Evolutionary conservation across 2,113 vertebrate species (phyloP).

Genomic region (Bothrops jararaca): DNA sequence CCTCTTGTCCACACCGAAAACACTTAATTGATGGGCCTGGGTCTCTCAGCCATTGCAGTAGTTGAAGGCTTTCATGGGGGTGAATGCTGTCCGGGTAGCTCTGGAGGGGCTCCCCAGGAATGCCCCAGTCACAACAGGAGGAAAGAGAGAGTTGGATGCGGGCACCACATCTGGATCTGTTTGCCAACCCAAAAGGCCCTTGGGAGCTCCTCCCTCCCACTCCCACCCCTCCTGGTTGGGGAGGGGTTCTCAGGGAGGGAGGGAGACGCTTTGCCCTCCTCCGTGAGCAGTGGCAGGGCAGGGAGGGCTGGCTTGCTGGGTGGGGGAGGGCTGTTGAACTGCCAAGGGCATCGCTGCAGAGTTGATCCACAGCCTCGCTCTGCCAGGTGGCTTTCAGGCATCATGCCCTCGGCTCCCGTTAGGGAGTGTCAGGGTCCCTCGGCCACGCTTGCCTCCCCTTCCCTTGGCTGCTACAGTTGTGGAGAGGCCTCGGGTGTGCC

Average conservation of each 20-base stretch:
- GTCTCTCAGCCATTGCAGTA: too few species aligned
- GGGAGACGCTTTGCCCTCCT: too few species aligned
- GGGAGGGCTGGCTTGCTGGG: not conserved
- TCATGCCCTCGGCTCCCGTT: not conserved
- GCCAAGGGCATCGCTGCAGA: not conserved
- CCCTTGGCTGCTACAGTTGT: not conserved
- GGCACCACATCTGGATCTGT: not conserved
- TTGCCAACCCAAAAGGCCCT: not conserved
- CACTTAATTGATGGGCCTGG: too few species aligned
- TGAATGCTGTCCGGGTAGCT: too few species aligned
- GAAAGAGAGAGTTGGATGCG: not conserved
- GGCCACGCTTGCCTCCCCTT: not conserved
- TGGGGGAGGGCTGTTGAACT: not conserved
- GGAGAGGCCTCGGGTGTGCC: not conserved
- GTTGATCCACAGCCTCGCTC: not conserved
- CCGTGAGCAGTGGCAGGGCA: not conserved
- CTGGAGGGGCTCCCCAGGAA: not conserved
- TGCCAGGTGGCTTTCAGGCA: not conserved
- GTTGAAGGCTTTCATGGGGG: too few species aligned
- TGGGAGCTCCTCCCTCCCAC: not conserved
- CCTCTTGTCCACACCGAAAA: too few species aligned
- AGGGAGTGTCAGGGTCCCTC: not conserved
- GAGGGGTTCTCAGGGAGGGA: too few species aligned
- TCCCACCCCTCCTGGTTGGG: too few species aligned
- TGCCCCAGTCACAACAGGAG: not conserved